Conservation (phyloP, 2,797 vertebrate genomes). For the Acrossocheilus fasciatus region DNA sequence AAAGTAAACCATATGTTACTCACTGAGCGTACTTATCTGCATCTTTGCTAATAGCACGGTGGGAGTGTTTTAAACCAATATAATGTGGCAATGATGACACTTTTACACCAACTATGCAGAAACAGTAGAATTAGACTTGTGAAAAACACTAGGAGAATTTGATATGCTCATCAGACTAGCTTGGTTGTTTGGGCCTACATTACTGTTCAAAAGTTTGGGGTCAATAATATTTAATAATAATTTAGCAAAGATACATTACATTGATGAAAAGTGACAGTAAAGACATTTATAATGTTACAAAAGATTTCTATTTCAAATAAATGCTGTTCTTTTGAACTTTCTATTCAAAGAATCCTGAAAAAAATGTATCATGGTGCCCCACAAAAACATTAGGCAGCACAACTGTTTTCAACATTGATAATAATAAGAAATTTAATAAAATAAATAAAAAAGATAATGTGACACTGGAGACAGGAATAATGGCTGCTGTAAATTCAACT, state of each 20-base stretch:
- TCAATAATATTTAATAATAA: neutral
- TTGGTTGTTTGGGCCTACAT: neutral
- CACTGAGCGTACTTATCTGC: neutral
- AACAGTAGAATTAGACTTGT: neutral
- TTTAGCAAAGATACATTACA: neutral
- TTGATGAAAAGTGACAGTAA: neutral
- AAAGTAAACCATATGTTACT: constrained; percentile 25
- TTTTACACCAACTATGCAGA: neutral
- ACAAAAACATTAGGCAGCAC: neutral
- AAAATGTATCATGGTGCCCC: neutral
- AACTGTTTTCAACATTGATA: neutral
- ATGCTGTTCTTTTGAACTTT: too few species aligned
- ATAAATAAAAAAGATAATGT: neutral
- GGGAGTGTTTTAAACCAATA: constrained; percentile 2
- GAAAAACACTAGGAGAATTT: neutral
- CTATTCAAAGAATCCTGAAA: too few species aligned
- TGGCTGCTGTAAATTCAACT: neutral
- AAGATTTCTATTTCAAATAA: neutral
- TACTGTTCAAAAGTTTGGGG: neutral
- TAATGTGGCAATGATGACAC: neutral
- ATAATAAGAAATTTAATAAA: neutral
- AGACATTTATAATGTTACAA: neutral
- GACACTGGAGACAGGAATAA: neutral
- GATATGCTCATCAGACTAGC: neutral
- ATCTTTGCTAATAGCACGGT: constrained; percentile 3